Conservation (phyloP, 2,797 vertebrate genomes). For the Sebastolobus altivelis region DNA sequence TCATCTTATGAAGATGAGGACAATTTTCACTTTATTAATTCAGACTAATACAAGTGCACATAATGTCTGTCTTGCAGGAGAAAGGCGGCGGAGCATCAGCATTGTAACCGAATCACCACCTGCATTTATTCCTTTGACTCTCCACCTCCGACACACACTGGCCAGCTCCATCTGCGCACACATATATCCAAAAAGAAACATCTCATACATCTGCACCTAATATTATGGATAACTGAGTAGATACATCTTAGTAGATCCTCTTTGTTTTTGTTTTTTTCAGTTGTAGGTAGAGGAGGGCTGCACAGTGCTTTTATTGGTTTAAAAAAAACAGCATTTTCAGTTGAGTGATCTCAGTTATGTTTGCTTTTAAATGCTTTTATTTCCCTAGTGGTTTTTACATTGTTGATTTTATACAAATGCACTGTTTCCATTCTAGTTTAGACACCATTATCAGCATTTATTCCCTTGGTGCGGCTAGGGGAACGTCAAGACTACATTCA, state of each 20-base stretch:
- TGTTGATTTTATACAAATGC: slow-evolving; percentile 65
- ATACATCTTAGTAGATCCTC: slow-evolving; percentile 37
- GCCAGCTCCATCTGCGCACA: slow-evolving; percentile 58
- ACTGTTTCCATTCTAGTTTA: slow-evolving; percentile 62
- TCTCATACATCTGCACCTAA: slow-evolving; percentile 49
- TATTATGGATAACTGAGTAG: slow-evolving; percentile 44
- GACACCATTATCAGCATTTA: slow-evolving; percentile 55
- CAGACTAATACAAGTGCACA: slow-evolving; percentile 14
- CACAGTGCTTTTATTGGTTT: slow-evolving; percentile 40
- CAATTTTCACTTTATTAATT: background rate
- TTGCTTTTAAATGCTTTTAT: slow-evolving; percentile 73
- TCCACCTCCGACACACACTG: slow-evolving; percentile 42
- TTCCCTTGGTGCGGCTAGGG: slow-evolving; percentile 72
- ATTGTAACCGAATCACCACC: slow-evolving; percentile 71
- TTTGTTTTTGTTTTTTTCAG: slow-evolving; percentile 39
- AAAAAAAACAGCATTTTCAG: slow-evolving; percentile 44
- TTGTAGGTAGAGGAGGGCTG: slow-evolving; percentile 47
- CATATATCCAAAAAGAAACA: slow-evolving; percentile 36
- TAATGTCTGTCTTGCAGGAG: slow-evolving; percentile 70
- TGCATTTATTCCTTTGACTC: slow-evolving; percentile 32
- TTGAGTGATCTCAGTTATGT: slow-evolving; percentile 55
- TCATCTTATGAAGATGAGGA: background rate
- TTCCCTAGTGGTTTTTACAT: slow-evolving; percentile 70
- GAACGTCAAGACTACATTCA: slow-evolving; percentile 70
- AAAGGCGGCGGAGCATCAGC: slow-evolving; percentile 74